Conservation (phyloP, 2,888 invertebrate genomes). For the Euphydryas editha region DNA sequence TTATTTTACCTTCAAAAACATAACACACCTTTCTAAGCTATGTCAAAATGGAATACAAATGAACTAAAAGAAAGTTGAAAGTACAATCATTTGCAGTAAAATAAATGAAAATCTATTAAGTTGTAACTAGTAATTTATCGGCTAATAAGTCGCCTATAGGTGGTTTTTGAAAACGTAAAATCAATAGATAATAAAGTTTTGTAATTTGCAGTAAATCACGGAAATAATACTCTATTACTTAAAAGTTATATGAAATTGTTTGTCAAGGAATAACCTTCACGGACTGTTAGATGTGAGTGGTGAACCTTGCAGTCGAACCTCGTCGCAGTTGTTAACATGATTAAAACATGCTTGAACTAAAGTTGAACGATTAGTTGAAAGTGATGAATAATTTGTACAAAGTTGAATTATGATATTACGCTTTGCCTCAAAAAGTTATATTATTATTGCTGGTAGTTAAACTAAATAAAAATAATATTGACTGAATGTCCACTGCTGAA, state of each 20-base stretch:
- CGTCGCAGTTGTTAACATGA: slow-evolving; percentile 9
- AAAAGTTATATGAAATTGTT: slow-evolving; percentile 25
- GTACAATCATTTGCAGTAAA: no score
- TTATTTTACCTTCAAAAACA: no score
- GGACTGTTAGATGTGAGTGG: slow-evolving; percentile 16
- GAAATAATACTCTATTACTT: slow-evolving; percentile 13
- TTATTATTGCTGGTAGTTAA: no score
- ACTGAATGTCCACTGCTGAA: no score
- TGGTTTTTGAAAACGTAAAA: not conserved
- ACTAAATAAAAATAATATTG: no score
- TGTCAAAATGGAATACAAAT: no score
- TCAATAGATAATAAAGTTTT: slow-evolving; percentile 10
- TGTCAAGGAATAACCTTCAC: slow-evolving; percentile 24
- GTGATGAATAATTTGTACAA: no score
- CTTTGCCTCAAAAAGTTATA: no score
- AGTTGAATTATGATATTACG: no score
- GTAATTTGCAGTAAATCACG: slow-evolving; percentile 10
- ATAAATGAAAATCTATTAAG: not conserved
- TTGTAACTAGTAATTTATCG: not conserved
- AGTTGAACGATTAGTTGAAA: no score
- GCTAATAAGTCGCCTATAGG: not conserved
- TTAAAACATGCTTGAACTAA: not conserved
- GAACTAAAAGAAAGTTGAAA: no score
- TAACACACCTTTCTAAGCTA: no score
- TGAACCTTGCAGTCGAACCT: slow-evolving; percentile 24